Evolutionary conservation across 2,113 vertebrate genomes (phyloP).

Genomic region (Lepisosteus oculatus): DNA sequence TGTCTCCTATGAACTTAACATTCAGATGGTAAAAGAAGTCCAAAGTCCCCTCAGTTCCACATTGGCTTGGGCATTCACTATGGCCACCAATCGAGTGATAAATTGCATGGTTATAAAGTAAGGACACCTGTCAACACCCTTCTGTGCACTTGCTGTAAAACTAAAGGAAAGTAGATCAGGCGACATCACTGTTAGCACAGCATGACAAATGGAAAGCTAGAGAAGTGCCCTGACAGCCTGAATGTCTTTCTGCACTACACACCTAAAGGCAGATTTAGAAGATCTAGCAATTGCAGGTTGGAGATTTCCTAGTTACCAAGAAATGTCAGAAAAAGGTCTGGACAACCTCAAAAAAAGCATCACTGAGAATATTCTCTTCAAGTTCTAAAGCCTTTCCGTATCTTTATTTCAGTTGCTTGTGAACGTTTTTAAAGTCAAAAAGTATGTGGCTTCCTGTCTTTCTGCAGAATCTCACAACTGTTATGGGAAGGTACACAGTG

Average conservation of each 20-base stretch:
- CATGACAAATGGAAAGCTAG: neutral
- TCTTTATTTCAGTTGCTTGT: too few relatives aligned
- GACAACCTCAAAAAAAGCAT: too few relatives aligned
- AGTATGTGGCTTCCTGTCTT: neutral
- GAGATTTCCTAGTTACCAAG: too few relatives aligned
- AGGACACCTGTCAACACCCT: conserved; percentile 59
- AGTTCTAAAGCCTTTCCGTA: too few relatives aligned
- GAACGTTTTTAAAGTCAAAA: too few relatives aligned
- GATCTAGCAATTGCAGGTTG: too few relatives aligned
- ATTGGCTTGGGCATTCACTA: conserved; percentile 37
- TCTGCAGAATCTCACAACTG: conserved; percentile 2
- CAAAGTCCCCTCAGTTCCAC: conserved; percentile 33
- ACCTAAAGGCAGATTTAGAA: too few relatives aligned
- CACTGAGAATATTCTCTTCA: too few relatives aligned
- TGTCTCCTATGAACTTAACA: neutral
- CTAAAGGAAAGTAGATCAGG: conserved; percentile 28
- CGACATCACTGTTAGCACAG: conserved; percentile 4
- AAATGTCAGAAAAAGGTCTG: too few relatives aligned
- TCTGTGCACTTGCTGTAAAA: conserved; percentile 23
- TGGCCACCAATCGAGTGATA: conserved; percentile 58
- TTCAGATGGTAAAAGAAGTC: neutral
- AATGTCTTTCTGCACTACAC: neutral
- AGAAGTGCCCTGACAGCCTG: neutral
- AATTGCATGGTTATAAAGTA: conserved; percentile 63
- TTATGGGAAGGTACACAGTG: conserved; percentile 4